Percentiles rank a stretch among this genome's conserved stretches.
Conservation (phyloP, 2,797 vertebrate genomes). For the Cynopterus sphinx region DNA sequence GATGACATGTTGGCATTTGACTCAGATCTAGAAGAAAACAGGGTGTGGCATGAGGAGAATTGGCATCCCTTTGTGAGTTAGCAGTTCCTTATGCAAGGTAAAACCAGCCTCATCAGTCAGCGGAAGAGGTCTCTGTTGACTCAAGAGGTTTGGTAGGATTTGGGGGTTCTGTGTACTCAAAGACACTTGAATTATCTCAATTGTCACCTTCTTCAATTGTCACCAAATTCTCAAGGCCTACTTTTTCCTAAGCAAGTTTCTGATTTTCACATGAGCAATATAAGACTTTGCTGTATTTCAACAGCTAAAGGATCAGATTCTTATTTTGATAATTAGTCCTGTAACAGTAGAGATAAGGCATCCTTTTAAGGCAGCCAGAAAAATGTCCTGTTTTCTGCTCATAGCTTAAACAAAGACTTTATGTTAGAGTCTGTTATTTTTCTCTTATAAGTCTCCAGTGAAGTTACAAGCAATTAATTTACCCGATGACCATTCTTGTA, state of each 20-base stretch:
- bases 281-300: not conserved
- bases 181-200: not conserved
- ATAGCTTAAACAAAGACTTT: not conserved
- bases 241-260: not conserved
- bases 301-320: not conserved
- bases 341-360: not conserved
- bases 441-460: not conserved
- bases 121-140: not conserved
- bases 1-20: not conserved
- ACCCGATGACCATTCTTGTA: not conserved
- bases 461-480: not conserved
- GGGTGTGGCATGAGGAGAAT: not conserved
- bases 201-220: constrained; percentile 5
- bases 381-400: not conserved
- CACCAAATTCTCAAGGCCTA: not conserved
- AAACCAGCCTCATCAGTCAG: not conserved
- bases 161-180: not conserved
- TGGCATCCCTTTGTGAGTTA: not conserved
- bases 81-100: not conserved
- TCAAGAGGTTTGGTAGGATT: not conserved
- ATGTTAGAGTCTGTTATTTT: not conserved
- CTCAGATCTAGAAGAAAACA: not conserved
- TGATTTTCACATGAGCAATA: constrained; percentile 8
- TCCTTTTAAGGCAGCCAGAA: not conserved
- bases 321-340: not conserved